Evolutionary conservation across 1,140 invertebrate genomes (phyloP), one percentile per base, ranked within the genome.

Genomic region (Drosophila sp.): DNA sequence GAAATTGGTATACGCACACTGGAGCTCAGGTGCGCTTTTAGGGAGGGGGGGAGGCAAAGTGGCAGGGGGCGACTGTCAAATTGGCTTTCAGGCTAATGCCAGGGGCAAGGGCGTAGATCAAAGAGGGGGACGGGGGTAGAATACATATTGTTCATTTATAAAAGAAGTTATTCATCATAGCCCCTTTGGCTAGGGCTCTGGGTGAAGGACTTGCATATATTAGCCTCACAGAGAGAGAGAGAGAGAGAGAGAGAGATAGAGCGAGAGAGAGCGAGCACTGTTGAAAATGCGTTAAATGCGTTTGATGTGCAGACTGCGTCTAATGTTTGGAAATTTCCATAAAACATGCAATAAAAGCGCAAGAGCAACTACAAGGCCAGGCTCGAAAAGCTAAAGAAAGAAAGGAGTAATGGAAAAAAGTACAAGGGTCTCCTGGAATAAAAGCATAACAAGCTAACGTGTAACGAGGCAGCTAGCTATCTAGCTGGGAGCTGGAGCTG

Each of bases 311-410:
- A 79, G 70, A 83, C 79, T 77, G 70, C 84, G 84, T 72, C 72
- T 89, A 87, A 87, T 89, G 84, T 83, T 72, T 80, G 84, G 75
- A 89, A 87, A 87, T 87, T 80, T 89, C 70, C 84, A 87, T 89
- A 89, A 89, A 84, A 89, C 84, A 87, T 87, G 84, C 84, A 89
- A 87, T 84, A 87, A 89, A 87, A 80, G 82, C 80, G 55, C 55
- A 80, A 80, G 80, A 35, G 60, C 76, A 81, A 70, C 75, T 68
- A 40, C 35, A 55, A 17, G 10, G 23, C 38, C 11, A 55, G 33
- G n/a, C 30, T 66, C 61, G 56, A 62, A 55, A 69, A 41, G 58
- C 57, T 30, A 23, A 47, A 55, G 55, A 23, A 47, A 55, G 55
- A 56, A 66, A 47, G 29, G n/a, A 35, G 32, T 4, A 10, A 35